These are phyloP conservation scores for Hypothenemus hampei DNA, from an alignment of 1,140 invertebrate genomes.

Conservation along the genomic window DNA sequence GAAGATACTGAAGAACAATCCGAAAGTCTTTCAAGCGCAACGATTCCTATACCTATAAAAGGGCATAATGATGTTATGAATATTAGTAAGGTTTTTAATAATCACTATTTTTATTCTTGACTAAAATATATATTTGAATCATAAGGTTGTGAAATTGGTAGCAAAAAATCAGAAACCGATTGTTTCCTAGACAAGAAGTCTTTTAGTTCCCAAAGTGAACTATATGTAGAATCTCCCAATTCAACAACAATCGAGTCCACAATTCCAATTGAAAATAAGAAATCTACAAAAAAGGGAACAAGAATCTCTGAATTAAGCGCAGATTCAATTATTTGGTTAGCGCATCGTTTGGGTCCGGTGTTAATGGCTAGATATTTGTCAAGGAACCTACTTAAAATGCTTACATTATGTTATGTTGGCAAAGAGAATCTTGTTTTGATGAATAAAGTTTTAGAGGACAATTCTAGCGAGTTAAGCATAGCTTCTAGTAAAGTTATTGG, in stretches of 20 bases:
- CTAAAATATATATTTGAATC: neutral
- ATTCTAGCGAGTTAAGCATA: constrained; percentile 47
- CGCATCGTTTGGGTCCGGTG: constrained; percentile 87
- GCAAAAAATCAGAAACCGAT: constrained; percentile 49
- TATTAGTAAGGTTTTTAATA: constrained; percentile 45
- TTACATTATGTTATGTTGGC: constrained; percentile 88
- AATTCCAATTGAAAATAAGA: constrained; percentile 26
- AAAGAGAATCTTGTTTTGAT: constrained; percentile 65
- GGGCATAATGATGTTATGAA: constrained; percentile 51
- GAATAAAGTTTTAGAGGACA: constrained; percentile 42
- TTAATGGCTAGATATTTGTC: constrained; percentile 87
- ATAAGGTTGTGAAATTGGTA: constrained; percentile 54
- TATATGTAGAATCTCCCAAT: constrained; percentile 27
- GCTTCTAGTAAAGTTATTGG: constrained; percentile 62
- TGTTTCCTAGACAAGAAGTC: constrained; percentile 31
- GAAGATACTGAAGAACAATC: constrained; percentile 31
- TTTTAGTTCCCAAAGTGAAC: constrained; percentile 29
- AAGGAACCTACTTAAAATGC: constrained; percentile 86
- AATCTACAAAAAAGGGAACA: constrained; percentile 49
- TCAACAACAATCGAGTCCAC: constrained; percentile 15
- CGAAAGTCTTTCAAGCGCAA: constrained; percentile 49
- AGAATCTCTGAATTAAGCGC: constrained; percentile 86
- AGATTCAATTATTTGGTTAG: constrained; percentile 87
- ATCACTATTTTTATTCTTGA: neutral
- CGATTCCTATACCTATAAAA: constrained; percentile 54